Evolutionary conservation across 1,140 invertebrate genomes (phyloP).

Genomic region (Drosophila ogumai): DNA sequence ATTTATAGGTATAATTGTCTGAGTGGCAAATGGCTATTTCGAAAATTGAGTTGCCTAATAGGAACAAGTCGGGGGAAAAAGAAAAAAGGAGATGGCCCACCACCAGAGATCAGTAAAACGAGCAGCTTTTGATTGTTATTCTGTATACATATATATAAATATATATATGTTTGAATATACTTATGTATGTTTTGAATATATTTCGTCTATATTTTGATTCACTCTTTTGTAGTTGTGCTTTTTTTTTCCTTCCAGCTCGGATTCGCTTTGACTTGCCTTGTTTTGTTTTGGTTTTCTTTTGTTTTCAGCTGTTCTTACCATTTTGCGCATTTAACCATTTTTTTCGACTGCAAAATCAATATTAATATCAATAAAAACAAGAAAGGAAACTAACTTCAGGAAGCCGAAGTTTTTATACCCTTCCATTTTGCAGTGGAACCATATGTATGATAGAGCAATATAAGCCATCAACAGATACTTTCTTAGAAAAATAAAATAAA

Average conservation of each 20-base stretch:
- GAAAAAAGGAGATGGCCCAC: not conserved
- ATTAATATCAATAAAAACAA: not conserved
- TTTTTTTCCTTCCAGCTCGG: not conserved
- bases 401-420: too few species aligned
- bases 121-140: constrained; percentile 16
- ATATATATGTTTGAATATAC: constrained; percentile 4
- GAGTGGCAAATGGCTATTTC: constrained; percentile 24
- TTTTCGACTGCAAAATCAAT: constrained; percentile 26
- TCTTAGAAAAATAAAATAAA: constrained; percentile 20
- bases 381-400: too few species aligned
- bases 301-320: constrained; percentile 1
- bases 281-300: constrained; percentile 7
- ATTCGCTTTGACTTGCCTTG: constrained; percentile 2
- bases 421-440: too few species aligned
- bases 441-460: too few species aligned
- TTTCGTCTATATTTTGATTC: constrained; percentile 36
- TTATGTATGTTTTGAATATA: constrained; percentile 31
- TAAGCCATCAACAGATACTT: too few species aligned
- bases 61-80: not conserved
- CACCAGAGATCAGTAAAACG: constrained; percentile 23
- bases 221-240: constrained; percentile 17
- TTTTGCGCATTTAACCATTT: constrained; percentile 22
- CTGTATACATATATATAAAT: not conserved
- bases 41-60: constrained; percentile 44
- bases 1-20: constrained; percentile 36